Evolutionary conservation across 2,888 invertebrate species (phyloP), one percentile per base, ranked within the genome.

Genomic region (Pseudolycoriella hygida): DNA sequence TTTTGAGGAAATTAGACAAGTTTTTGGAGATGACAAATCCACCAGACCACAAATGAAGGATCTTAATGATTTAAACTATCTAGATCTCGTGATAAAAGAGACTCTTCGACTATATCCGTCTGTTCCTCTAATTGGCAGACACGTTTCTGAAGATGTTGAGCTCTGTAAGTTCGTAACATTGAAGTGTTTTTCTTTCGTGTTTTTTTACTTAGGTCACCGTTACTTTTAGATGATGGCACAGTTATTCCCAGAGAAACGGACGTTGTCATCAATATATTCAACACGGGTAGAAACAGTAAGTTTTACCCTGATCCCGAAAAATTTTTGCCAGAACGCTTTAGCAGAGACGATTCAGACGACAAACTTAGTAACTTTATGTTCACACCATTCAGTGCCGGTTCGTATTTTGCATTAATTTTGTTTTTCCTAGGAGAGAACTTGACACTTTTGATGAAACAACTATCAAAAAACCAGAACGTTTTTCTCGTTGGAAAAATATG

Each of bases 61-160:
- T 25, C 37, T 63, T 2, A 49, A 54, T 5, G 50, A 61, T 40
- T 52, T 64, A 18, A 57, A 60, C 37, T 67, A 65, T 53, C 53
- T 66, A 11, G 66, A 67, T n/a, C 53, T 61, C 32, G 61, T 62
- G 1, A 60, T 65, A 40, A 65, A 65, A 47, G 67, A 67, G 53
- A 51, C 56, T 0, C 50, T 67, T 2, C 51, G 66, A 45, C 45
- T 65, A 19, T 65, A 59, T 53, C 64, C 67, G 3, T 60, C 60
- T 47, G 60, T 56, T 8, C 60, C 66, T 3, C 40, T 51, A 18
- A 51, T 65, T 30, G 52, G 53, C 5, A 54, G 66, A 48, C 20
- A 18, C 8, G 12, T 64, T n/a, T 50, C 47, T 1, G 56, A 61
- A 46, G 61, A 64, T 45, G 47, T 58, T 6, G 47, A 54, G 49